These are phyloP conservation scores for Sarcophaga peregrina DNA, from an alignment of 1,140 invertebrate genomes.

Conservation along the genomic window DNA sequence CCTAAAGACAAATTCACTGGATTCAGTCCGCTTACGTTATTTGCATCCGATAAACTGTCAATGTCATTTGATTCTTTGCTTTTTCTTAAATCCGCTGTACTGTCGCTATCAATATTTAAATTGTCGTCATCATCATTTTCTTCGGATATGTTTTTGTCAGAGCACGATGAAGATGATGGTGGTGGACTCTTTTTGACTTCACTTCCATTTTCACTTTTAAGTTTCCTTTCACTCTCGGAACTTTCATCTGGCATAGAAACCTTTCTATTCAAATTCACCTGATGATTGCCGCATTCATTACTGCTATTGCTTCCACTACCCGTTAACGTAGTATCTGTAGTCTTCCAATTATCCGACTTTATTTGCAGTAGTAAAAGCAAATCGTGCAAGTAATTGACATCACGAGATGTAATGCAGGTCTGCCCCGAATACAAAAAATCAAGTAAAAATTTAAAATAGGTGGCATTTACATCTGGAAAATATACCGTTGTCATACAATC, in stretches of 20 bases:
- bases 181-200: slow-evolving; percentile 22
- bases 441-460: slow-evolving; percentile 80
- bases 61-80: slow-evolving; percentile 49
- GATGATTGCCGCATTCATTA: not conserved
- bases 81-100: slow-evolving; percentile 49
- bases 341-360: slow-evolving; percentile 77
- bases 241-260: not conserved
- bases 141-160: slow-evolving; percentile 20
- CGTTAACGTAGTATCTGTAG: slow-evolving; percentile 63
- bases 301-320: not conserved
- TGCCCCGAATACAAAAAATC: slow-evolving; percentile 87
- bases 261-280: not conserved
- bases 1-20: slow-evolving; percentile 81
- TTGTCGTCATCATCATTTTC: slow-evolving; percentile 43
- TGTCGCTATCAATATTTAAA: slow-evolving; percentile 34
- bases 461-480: slow-evolving; percentile 81
- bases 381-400: slow-evolving; percentile 83
- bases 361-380: slow-evolving; percentile 84
- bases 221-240: slow-evolving; percentile 23
- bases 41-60: not conserved
- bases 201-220: slow-evolving; percentile 33
- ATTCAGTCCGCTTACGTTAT: slow-evolving; percentile 65
- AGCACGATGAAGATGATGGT: slow-evolving; percentile 16
- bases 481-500: slow-evolving; percentile 80
- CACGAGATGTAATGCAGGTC: slow-evolving; percentile 82